Evolutionary conservation across 2,113 vertebrate genomes (phyloP).

Genomic region (Colistium nudipinnis): DNA sequence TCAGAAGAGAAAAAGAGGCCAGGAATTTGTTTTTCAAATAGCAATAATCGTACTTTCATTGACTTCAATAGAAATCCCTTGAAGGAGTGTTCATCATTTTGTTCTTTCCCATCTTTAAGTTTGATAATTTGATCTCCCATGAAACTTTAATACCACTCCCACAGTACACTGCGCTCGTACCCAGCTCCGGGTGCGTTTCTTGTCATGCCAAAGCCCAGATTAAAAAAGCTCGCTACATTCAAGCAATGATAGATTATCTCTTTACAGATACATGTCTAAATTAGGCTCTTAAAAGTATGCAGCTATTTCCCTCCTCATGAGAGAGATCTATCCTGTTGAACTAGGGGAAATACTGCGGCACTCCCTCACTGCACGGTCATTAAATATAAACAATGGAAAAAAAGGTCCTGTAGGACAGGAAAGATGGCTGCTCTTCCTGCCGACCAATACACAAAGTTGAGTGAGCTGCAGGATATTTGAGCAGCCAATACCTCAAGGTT

Average conservation of each 20-base stretch:
- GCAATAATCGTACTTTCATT: neutral
- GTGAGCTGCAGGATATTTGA: conserved; percentile 70
- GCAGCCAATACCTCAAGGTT: conserved; percentile 51
- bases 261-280: conserved; percentile 25
- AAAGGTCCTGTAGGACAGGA: conserved; percentile 69
- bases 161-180: conserved; percentile 42
- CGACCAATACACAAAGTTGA: conserved; percentile 40
- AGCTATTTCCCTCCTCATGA: conserved; percentile 29
- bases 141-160: conserved; percentile 51
- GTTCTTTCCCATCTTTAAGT: conserved; percentile 7
- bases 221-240: neutral
- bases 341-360: conserved; percentile 56
- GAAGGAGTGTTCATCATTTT: conserved; percentile 7
- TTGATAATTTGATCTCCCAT: conserved; percentile 57
- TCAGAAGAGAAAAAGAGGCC: no score
- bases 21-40: no score
- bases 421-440: conserved; percentile 67
- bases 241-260: neutral
- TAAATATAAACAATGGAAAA: conserved; percentile 81
- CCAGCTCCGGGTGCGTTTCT: conserved; percentile 1
- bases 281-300: neutral
- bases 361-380: conserved; percentile 66
- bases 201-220: conserved; percentile 7
- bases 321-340: conserved; percentile 52
- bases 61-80: conserved; percentile 1